phyloP scores from a whole-genome alignment of 2,888 invertebrate genomes.

The Leptarthrus brevirostris region DNA sequence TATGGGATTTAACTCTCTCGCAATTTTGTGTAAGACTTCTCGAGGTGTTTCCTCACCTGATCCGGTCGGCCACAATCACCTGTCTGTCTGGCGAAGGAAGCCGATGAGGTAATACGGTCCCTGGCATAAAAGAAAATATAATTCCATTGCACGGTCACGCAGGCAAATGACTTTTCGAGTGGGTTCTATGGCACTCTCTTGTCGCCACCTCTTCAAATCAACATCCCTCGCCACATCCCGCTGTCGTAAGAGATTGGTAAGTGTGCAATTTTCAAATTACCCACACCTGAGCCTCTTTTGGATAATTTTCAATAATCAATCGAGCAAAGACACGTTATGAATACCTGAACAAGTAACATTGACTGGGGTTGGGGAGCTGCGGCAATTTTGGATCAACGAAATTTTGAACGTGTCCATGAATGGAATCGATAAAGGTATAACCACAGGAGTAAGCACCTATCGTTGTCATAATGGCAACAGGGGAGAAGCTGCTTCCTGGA shows the following conservation, averaged over 20 bases:
- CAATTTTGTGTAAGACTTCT: background rate
- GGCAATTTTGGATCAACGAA: slow-evolving; percentile 20
- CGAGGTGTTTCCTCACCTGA: background rate
- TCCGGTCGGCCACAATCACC: background rate
- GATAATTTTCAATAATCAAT: slow-evolving; percentile 45
- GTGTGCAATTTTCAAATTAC: slow-evolving; percentile 39
- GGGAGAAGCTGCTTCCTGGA: slow-evolving; percentile 41
- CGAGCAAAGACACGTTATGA: slow-evolving; percentile 16
- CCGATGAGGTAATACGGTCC: background rate
- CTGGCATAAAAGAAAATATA: background rate
- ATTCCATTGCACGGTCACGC: background rate
- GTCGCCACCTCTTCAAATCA: background rate
- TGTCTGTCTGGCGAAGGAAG: background rate
- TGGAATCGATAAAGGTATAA: slow-evolving; percentile 12
- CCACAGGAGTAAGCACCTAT: too few species aligned
- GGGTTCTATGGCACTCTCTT: background rate
- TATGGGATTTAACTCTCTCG: background rate
- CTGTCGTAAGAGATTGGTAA: background rate
- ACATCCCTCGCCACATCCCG: background rate
- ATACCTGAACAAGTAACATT: slow-evolving; percentile 22
- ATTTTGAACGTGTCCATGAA: slow-evolving; percentile 14
- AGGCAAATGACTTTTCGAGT: background rate
- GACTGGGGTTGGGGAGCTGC: background rate
- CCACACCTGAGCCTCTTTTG: slow-evolving; percentile 31
- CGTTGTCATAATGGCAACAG: slow-evolving; percentile 8